Base-by-base conservation (phyloP, 2,888 invertebrate species). In the Arrhopalites spinosus region DNA sequence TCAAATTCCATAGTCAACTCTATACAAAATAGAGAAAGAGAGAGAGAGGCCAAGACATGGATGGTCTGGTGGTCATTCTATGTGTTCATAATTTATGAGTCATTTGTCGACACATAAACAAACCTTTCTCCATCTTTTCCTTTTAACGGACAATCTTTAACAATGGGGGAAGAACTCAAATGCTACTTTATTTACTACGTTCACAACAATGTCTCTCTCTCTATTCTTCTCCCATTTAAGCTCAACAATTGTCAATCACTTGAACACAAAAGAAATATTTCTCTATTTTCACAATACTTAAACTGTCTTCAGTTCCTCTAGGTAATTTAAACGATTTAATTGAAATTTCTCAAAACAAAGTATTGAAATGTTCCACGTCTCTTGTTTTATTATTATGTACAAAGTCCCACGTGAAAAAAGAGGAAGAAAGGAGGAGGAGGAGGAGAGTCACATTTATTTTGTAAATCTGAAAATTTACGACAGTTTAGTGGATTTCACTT, bases 31-130 rank as follows among this genome's bases (percentile, higher is more conserved):
- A 50, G n/a, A 17, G n/a, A 17, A 50, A 50, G 50, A 3, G 20
- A n/a, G 3, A 20, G 15, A 50, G n/a, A 50, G 20, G 15, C 50
- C 7, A 17, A 20, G 20, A 20, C 15, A 50, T 15, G 20, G 17
- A 50, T 3, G 20, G 20, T 50, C 20, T 50, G 50, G 8, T 50
- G 50, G 50, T 50, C 50, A 50, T 50, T 50, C 20, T 50, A 2
- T 50, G 50, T 50, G 17, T 50, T 27, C 63, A 63, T 63, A 29
- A 63, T 63, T 63, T 63, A 63, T 63, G 63, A 63, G 11, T n/a
- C 63, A 63, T 63, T 63, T 63, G 63, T 63, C 63, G 50, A n/a
- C 50, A 50, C 50, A 50, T 50, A 50, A 50, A 50, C 50, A 50
- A 50, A 5, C 50, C 36, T 36, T 11, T 36, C 36, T 36, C 36